Evolutionary conservation across 2,888 invertebrate genomes (phyloP), one percentile per base, ranked within the genome.

Genomic region (Dolichopus griseipennis): DNA sequence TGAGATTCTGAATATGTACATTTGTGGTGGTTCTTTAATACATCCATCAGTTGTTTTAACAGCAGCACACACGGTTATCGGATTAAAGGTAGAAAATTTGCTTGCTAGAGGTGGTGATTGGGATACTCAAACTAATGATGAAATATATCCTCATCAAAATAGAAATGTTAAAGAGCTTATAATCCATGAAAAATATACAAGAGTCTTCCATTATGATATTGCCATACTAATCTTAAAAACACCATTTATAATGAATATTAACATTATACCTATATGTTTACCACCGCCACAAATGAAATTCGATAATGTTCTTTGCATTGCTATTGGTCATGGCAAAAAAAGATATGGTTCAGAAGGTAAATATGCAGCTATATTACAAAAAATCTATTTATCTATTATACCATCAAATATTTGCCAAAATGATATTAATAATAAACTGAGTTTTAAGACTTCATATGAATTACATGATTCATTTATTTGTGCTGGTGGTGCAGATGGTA

Each of bases 391-490:
- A 12, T 90, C 91, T 0, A 82, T 90, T 0, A 85, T 92, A 0
- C 83, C 84, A 0, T 83, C 80, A 70, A 69, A 69, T 1, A 71
- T 71, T 0, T 86, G 86, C 68, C 80, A 84, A 69, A 22, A 70
- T 0, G 70, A 77, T 2, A 80, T 92, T 0, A 84, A 88, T 0
- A 81, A 4, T 77, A 27, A 27, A 69, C 90, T 91, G 0, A 82
- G 90, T 2, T 82, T 92, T 0, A 90, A 91, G 0, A 79, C 79
- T 0, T 83, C 83, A 75, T 92, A 88, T 77, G 73, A 79, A 43
- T 82, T 93, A 1, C 85, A 91, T 74, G 73, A 81, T 0, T 87
- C 87, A 15, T 91, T 92, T 78, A 84, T 91, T 70, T 92, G 92
- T 74, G 92, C 92, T 0, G 92, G 92, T 0, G 92, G 92, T 0